Base-by-base conservation (phyloP, 2,888 invertebrate species). In the Himalopsyche anomala region DNA sequence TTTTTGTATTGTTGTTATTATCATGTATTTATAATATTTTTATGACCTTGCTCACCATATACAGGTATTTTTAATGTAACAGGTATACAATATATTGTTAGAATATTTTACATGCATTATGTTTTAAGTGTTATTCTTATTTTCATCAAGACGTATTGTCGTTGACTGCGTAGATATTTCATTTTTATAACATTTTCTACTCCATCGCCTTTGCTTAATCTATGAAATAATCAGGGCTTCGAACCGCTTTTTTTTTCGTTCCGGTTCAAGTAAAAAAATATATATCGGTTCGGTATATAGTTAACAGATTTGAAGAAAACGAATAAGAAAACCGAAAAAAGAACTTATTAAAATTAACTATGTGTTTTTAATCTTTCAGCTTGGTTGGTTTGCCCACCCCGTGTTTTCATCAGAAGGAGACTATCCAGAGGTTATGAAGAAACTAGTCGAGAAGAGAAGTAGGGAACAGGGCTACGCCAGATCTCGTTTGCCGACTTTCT, bases 371-470 rank as follows among this genome's bases (percentile, higher is more conserved):
- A 45, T 36, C 28, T 84, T 91, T 62, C 90, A 94, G 94, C 92
- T 94, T 84, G 95, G 95, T 51, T 95, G 95, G 95, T 95, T 94
- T 90, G 94, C 94, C 0, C 93, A 96, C 90, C 95, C 96, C 1
- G 95, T 96, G 56, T 94, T 95, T 90, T 93, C 94, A 0, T 90
- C 91, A 84, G 89, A 91, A 0, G 96, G 96, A 0, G 95, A 96
- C 90, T 96, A 96, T 90, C 96, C 96, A 0, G 91, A 92, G 82
- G 90, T 95, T 0, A 95, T 96, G 95, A 94, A 94, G 86, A 91
- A 93, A 36, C 91, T 93, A 8, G 92, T 96, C 12, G 93, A 92
- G 79, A 91, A 92, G 3, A 92, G 94, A 51, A 96, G 96, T 86
- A 91, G 90, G 82, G 91, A 91, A n/a, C 95, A 96, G 90, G 94